A percentile compares a stretch with the other conserved stretches of the same genome.
Evolutionary conservation across 2,888 invertebrate genomes (phyloP).

Genomic region (Eristalis intricaria): DNA sequence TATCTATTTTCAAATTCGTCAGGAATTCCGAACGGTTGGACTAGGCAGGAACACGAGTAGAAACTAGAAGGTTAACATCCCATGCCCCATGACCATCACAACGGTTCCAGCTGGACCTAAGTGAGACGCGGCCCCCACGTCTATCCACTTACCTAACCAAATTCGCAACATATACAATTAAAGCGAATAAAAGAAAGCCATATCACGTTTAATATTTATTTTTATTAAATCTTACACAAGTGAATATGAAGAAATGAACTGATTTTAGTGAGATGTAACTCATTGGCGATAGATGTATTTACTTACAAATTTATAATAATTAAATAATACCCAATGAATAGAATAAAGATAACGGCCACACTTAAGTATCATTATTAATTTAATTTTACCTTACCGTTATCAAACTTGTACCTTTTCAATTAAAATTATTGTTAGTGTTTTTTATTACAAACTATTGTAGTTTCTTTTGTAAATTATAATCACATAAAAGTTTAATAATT

Average conservation of each 20-base stretch:
- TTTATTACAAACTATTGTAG: conserved; percentile 6
- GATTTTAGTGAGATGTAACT: conserved; percentile 9
- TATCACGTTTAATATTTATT: conserved; percentile 30
- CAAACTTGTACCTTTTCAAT: conserved; percentile 48
- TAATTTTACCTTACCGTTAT: conserved; percentile 38
- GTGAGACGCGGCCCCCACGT: too few species aligned
- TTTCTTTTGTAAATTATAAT: conserved; percentile 36
- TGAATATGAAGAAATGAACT: conserved; percentile 37
- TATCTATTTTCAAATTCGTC: too few species aligned
- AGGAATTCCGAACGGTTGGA: too few species aligned
- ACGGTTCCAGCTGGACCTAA: too few species aligned
- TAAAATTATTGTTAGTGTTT: conserved; percentile 27
- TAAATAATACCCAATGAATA: conserved; percentile 41
- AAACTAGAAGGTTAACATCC: too few species aligned
- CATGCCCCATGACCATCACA: too few species aligned
- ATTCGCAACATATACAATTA: not conserved
- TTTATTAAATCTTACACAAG: conserved; percentile 48
- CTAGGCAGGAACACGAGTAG: too few species aligned
- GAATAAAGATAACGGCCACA: conserved; percentile 3
- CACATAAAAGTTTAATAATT: conserved; percentile 61
- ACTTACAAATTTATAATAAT: conserved; percentile 21
- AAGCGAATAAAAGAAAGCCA: not conserved
- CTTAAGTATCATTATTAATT: conserved; percentile 23
- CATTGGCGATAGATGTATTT: conserved; percentile 21
- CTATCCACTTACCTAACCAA: too few species aligned